Conservation (phyloP, 2,113 vertebrate species). For the Lepidothrix coronata region DNA sequence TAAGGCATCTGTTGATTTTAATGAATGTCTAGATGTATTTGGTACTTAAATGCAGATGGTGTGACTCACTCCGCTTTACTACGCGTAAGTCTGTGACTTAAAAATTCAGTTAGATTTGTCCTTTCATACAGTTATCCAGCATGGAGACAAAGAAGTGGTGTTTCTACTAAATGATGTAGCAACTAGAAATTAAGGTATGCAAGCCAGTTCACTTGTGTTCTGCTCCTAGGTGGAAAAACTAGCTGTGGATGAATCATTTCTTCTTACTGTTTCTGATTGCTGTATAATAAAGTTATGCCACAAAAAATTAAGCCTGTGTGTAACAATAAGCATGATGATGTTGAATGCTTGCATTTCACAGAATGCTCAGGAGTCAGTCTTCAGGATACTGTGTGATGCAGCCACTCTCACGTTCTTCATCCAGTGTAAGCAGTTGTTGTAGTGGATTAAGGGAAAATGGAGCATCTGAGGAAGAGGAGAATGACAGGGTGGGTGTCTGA, state of each 20-base stretch:
- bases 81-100: not conserved
- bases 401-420: constrained; percentile 56
- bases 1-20: not conserved
- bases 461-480: constrained; percentile 59
- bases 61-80: not conserved
- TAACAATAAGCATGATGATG: constrained; percentile 1
- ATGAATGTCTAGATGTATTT: not conserved
- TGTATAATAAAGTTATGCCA: not conserved
- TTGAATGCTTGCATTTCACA: constrained; percentile 56
- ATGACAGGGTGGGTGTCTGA: constrained; percentile 55
- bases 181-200: not conserved
- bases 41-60: not conserved
- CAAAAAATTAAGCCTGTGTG: not conserved
- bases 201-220: not conserved
- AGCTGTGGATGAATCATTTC: not conserved
- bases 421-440: constrained; percentile 67
- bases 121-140: not conserved
- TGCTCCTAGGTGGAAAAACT: not conserved
- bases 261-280: not conserved
- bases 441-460: constrained; percentile 63
- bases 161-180: not conserved
- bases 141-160: not conserved
- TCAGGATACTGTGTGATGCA: constrained; percentile 64
- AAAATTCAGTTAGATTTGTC: not conserved
- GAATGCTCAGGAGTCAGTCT: constrained; percentile 48